phyloP scores from a whole-genome alignment of 2,888 invertebrate species.

The Lycia hirtaria region DNA sequence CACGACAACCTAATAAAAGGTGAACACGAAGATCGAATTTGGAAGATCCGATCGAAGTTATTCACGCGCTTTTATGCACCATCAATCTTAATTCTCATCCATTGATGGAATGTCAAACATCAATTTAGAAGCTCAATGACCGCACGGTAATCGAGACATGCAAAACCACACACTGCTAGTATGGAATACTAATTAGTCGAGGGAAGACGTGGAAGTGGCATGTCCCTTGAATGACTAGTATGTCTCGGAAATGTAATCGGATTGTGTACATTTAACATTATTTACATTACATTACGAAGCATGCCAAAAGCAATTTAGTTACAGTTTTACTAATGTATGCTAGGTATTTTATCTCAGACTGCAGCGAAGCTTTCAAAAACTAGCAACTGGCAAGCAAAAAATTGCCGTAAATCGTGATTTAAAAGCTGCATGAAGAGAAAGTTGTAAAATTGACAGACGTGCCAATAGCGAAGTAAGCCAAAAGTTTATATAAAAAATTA shows the following conservation, averaged over 20 bases:
- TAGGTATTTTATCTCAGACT: not conserved
- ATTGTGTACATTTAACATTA: conserved; percentile 23
- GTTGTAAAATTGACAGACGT: not conserved
- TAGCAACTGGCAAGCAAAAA: no score
- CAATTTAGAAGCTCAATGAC: conserved; percentile 29
- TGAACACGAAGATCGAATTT: no score
- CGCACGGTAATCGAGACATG: conserved; percentile 20
- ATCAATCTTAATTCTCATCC: not conserved
- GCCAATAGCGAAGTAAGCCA: not conserved
- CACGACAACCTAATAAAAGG: no score
- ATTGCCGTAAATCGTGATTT: not conserved
- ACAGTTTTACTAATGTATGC: not conserved
- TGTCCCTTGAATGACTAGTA: conserved; percentile 15
- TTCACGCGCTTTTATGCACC: not conserved
- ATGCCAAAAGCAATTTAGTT: not conserved
- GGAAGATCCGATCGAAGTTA: no score
- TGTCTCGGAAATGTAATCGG: conserved; percentile 32
- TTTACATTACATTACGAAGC: no score
- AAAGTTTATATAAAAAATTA: no score
- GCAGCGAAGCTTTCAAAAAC: not conserved
- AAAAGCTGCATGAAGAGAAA: not conserved
- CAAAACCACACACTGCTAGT: conserved; percentile 41
- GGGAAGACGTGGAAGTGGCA: conserved; percentile 30
- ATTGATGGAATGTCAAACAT: conserved; percentile 21
- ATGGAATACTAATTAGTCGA: conserved; percentile 70